Conservation (phyloP, 2,113 vertebrate genomes). For the Electrona antarctica region DNA sequence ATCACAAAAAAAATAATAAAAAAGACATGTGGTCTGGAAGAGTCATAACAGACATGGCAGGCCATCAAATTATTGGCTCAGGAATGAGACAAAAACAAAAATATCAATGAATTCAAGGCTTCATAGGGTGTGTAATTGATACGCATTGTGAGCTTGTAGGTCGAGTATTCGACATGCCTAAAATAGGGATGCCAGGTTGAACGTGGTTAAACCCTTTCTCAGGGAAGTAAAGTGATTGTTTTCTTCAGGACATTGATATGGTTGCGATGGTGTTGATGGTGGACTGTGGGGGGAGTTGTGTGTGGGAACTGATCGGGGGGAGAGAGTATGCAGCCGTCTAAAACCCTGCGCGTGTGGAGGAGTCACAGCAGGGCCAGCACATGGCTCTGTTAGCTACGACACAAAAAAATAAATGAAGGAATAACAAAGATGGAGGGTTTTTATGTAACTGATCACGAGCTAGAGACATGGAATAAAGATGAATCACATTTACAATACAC, state of each 20-base stretch:
- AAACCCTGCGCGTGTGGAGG: conserved; percentile 27
- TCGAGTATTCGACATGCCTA: too few relatives aligned
- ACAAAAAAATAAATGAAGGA: conserved; percentile 51
- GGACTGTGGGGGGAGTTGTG: conserved; percentile 35
- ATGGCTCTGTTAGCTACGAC: conserved; percentile 55
- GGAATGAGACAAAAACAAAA: too few relatives aligned
- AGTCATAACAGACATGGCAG: too few relatives aligned
- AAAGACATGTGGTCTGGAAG: too few relatives aligned
- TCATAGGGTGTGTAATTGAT: too few relatives aligned
- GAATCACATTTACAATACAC: conserved; percentile 72
- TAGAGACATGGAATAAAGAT: conserved; percentile 77
- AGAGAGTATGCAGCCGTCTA: conserved; percentile 54
- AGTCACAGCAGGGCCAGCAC: conserved; percentile 45
- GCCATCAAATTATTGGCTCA: too few relatives aligned
- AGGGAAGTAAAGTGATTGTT: conserved; percentile 28
- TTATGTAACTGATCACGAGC: conserved; percentile 71
- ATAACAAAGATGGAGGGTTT: conserved; percentile 65
- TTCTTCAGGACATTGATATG: conserved; percentile 29
- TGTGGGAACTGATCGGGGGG: conserved; percentile 53
- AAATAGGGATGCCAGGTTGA: too few relatives aligned
- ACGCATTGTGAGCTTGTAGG: too few relatives aligned
- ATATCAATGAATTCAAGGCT: too few relatives aligned
- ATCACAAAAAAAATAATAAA: too few relatives aligned
- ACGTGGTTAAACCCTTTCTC: conserved; percentile 3
- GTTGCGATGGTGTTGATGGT: conserved; percentile 48